Conservation (phyloP, 2,888 invertebrate species). For the Smittia aterrima region DNA sequence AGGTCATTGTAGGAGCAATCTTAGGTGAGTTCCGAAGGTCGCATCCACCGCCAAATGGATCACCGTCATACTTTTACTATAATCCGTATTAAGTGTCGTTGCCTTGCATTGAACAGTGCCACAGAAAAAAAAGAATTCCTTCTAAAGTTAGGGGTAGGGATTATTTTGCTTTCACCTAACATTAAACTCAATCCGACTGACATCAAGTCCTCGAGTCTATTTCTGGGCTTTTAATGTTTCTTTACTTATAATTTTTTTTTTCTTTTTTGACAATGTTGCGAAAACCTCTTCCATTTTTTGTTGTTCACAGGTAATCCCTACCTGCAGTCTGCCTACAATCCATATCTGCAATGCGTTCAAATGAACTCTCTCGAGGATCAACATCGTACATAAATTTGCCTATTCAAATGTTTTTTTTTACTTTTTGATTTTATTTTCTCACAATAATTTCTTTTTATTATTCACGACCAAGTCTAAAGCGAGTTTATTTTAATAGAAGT, state of each 20-base stretch:
- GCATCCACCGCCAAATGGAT: background rate
- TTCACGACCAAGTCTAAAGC: background rate
- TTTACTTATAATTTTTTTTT: slow-evolving; percentile 8
- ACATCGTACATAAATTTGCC: slow-evolving; percentile 41
- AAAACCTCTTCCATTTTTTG: slow-evolving; percentile 39
- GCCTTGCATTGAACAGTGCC: slow-evolving; percentile 8
- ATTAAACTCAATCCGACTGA: background rate
- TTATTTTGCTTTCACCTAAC: background rate
- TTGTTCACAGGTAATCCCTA: slow-evolving; percentile 41
- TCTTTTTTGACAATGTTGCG: slow-evolving; percentile 37
- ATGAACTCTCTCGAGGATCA: slow-evolving; percentile 41
- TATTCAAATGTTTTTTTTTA: slow-evolving; percentile 21
- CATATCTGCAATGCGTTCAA: slow-evolving; percentile 41
- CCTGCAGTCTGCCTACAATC: slow-evolving; percentile 41
- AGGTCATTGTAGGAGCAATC: slow-evolving; percentile 95
- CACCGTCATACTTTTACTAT: background rate
- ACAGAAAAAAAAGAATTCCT: background rate
- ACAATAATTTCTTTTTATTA: slow-evolving; percentile 26
- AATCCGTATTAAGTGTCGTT: background rate
- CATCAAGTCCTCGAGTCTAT: background rate
- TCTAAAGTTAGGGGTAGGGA: slow-evolving; percentile 22
- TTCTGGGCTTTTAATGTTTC: background rate
- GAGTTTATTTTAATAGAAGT: background rate
- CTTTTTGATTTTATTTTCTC: too few relatives aligned
- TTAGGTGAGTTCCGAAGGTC: slow-evolving; percentile 63